These are phyloP conservation scores for Cataglyphis livida DNA, from an alignment of 2,888 invertebrate genomes.

Conservation along the genomic window DNA sequence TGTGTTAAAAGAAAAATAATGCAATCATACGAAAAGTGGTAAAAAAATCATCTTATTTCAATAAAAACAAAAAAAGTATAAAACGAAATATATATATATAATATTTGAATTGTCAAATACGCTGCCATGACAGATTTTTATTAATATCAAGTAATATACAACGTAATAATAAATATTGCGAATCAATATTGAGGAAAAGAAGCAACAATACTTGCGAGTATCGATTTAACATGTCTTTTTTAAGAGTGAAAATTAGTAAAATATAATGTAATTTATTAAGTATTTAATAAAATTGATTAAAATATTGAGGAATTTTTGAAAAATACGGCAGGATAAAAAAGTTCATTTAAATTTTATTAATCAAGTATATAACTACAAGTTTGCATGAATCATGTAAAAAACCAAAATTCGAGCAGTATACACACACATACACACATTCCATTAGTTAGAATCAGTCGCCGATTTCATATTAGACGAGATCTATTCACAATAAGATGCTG, in stretches of 20 bases:
- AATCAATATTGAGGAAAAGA: no score
- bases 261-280: constrained; percentile 19
- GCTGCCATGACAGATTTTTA: no score
- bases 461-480: constrained; percentile 14
- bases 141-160: no score
- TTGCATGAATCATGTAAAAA: constrained; percentile 56
- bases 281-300: neutral
- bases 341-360: constrained; percentile 65
- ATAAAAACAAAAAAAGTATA: constrained; percentile 36
- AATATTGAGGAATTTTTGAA: neutral
- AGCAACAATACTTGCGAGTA: no score
- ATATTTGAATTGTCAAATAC: no score
- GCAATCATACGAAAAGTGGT: constrained; percentile 26
- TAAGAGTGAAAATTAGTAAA: no score
- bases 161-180: no score
- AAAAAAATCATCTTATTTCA: neutral
- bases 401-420: constrained; percentile 43
- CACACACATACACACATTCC: constrained; percentile 35
- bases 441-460: constrained; percentile 19
- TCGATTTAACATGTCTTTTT: no score
- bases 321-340: constrained; percentile 55
- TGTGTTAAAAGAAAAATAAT: neutral
- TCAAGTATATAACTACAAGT: constrained; percentile 53
- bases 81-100: neutral
- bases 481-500: constrained; percentile 25